A percentile compares a stretch with the other conserved stretches of the same genome.
Evolutionary conservation across 2,888 invertebrate genomes (phyloP).

Genomic region (Sesamia inferens): DNA sequence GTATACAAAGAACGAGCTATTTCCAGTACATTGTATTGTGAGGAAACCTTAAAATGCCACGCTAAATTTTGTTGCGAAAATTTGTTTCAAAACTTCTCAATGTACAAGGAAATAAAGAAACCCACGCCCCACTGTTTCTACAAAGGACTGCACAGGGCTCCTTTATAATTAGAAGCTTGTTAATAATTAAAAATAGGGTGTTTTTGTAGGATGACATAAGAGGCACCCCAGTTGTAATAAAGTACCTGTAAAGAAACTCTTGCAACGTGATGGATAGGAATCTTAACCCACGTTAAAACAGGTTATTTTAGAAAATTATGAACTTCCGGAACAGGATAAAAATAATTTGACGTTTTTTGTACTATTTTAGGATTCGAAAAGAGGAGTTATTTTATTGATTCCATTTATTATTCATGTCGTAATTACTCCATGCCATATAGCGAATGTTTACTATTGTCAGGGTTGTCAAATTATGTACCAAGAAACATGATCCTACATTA

Average conservation of each 20-base stretch:
- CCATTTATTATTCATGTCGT: constrained; percentile 3
- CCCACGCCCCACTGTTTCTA: background rate
- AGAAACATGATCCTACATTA: background rate
- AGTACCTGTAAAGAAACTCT: background rate
- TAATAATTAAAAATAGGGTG: background rate
- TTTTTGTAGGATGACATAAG: background rate
- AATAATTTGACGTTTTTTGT: background rate
- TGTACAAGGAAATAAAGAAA: too few species aligned
- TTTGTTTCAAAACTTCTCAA: constrained; percentile 8
- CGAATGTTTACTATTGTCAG: background rate
- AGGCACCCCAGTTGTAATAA: background rate
- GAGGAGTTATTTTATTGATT: background rate
- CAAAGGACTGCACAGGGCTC: background rate
- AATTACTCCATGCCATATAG: background rate
- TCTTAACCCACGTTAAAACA: background rate
- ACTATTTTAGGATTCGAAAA: background rate
- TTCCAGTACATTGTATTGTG: constrained; percentile 1
- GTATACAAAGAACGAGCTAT: constrained; percentile 4
- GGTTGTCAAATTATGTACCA: background rate
- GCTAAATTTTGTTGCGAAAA: background rate
- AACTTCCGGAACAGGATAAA: background rate
- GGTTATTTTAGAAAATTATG: background rate
- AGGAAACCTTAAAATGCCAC: constrained; percentile 33
- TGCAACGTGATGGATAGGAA: constrained; percentile 3
- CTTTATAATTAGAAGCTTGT: background rate